phyloP scores from a whole-genome alignment of 2,888 invertebrate species.

The Brachypterus glaber region DNA sequence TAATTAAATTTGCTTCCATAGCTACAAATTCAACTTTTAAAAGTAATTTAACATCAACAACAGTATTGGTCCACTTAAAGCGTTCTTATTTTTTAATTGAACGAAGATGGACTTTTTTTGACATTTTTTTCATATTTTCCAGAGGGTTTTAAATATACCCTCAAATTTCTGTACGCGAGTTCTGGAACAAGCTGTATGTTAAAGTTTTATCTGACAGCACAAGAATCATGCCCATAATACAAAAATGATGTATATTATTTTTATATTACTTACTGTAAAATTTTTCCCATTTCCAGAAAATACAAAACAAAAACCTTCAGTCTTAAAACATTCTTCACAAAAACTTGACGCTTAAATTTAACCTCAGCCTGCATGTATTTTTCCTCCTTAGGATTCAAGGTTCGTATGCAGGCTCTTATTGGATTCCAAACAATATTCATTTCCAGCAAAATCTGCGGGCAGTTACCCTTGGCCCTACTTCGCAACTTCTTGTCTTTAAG shows the following conservation, averaged over 20 bases:
- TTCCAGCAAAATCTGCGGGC: conserved; percentile 84
- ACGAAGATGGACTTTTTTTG: too few relatives aligned
- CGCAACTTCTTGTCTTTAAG: conserved; percentile 92
- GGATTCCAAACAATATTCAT: conserved; percentile 90
- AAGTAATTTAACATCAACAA: too few relatives aligned
- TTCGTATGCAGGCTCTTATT: conserved; percentile 82
- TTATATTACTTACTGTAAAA: conserved; percentile 67
- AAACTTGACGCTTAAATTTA: conserved; percentile 91
- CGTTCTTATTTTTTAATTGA: too few relatives aligned
- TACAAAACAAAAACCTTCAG: conserved; percentile 82
- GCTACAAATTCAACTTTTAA: too few relatives aligned
- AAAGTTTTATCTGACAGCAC: not conserved
- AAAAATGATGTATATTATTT: conserved; percentile 8
- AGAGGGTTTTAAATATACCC: too few relatives aligned
- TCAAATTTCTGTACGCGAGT: too few relatives aligned
- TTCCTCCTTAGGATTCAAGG: conserved; percentile 89
- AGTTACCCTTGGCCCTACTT: conserved; percentile 82
- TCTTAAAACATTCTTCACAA: conserved; percentile 87
- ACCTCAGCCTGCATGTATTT: conserved; percentile 92
- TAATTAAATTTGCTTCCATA: too few relatives aligned
- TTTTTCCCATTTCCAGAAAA: conserved; percentile 81
- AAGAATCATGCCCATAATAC: not conserved
- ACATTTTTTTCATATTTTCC: too few relatives aligned
- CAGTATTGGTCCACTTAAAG: too few relatives aligned
- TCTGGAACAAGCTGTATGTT: too few relatives aligned